These are phyloP conservation scores for Stratiomys singularior DNA, from an alignment of 2,888 invertebrate genomes.

Conservation along the genomic window DNA sequence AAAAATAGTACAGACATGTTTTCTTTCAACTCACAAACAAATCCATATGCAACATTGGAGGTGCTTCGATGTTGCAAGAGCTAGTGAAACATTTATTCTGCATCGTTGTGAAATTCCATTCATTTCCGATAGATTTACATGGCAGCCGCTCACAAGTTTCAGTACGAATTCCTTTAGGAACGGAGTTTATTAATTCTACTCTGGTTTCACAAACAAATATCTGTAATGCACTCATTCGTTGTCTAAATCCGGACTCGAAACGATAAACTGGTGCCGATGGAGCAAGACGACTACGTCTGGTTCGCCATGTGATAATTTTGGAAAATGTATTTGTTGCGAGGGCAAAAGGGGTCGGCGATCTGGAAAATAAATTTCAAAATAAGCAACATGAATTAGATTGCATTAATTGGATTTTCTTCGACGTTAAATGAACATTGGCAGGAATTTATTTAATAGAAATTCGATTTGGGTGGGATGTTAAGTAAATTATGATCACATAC, in stretches of 20 bases:
- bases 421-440: neutral
- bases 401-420: neutral
- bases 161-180: neutral
- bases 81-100: neutral
- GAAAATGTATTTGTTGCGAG: neutral
- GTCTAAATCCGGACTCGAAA: constrained; percentile 2
- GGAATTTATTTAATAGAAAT: too few species aligned
- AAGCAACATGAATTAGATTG: neutral
- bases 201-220: neutral
- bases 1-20: neutral
- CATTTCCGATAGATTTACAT: neutral
- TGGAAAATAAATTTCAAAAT: constrained; percentile 7
- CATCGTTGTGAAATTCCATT: neutral
- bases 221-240: neutral
- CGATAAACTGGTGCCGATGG: neutral
- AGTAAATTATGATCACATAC: too few species aligned
- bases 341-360: neutral
- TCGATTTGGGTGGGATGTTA: too few species aligned
- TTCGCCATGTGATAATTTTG: neutral
- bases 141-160: neutral
- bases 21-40: neutral
- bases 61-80: neutral
- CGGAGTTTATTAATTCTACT: neutral
- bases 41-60: neutral
- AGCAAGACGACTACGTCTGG: neutral